Evolutionary conservation across 1,140 invertebrate species (phyloP).

Genomic region (Contarinia nasturtii): DNA sequence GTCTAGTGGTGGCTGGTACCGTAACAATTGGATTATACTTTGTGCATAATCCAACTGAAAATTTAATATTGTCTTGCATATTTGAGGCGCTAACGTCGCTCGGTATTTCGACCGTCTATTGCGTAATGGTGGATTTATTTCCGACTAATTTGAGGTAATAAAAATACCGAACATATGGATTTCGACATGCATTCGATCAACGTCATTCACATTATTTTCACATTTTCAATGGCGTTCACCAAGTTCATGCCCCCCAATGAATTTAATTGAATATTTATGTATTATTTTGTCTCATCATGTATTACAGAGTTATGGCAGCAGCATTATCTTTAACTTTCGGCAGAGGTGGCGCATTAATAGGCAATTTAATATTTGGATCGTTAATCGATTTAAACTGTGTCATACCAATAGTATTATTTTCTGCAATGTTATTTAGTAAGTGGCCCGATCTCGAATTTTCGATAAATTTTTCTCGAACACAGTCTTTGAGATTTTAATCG

Average conservation of each 20-base stretch:
- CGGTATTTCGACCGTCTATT: slow-evolving; percentile 53
- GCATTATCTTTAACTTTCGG: slow-evolving; percentile 51
- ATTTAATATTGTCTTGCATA: slow-evolving; percentile 49
- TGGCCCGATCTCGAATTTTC: too few relatives aligned
- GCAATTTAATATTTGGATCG: slow-evolving; percentile 47
- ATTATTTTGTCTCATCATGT: too few relatives aligned
- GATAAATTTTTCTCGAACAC: too few relatives aligned
- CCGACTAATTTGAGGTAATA: slow-evolving; percentile 54
- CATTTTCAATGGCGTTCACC: not conserved
- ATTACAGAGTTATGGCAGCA: slow-evolving; percentile 53
- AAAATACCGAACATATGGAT: not conserved
- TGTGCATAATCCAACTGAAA: slow-evolving; percentile 44
- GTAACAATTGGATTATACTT: slow-evolving; percentile 60
- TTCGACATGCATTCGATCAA: slow-evolving; percentile 1
- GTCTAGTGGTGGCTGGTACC: slow-evolving; percentile 45
- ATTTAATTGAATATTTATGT: too few relatives aligned
- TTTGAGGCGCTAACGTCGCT: slow-evolving; percentile 56
- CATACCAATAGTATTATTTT: slow-evolving; percentile 41
- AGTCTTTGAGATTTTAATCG: not conserved
- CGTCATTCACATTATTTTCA: not conserved
- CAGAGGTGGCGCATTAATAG: slow-evolving; percentile 43
- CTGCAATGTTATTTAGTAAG: slow-evolving; percentile 44
- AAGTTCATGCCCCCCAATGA: too few relatives aligned
- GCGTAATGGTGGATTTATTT: slow-evolving; percentile 55
- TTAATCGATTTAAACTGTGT: slow-evolving; percentile 52